phyloP scores from a whole-genome alignment of 53 echinoderm and acorn worm species.

The Henricia sp. region DNA sequence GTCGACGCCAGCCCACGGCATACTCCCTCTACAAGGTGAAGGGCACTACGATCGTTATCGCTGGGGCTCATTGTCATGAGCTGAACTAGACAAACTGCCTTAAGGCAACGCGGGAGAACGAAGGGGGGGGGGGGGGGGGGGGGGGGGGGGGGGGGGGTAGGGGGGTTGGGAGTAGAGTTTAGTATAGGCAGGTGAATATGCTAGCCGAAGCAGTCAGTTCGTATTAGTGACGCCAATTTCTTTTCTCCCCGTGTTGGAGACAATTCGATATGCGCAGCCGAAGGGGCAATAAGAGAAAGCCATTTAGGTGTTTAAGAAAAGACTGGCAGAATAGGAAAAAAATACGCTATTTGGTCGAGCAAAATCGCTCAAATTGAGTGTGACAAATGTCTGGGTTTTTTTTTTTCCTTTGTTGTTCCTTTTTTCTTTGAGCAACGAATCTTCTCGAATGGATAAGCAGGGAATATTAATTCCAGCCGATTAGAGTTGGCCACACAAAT shows the following conservation, averaged over 20 bases:
- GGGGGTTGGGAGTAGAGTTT: not conserved
- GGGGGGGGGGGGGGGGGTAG: not conserved
- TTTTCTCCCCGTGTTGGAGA: slow-evolving; percentile 18
- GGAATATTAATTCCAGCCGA: not conserved
- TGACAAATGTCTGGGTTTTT: not conserved
- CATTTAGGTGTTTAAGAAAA: not conserved
- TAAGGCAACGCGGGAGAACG: not conserved
- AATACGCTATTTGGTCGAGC: not conserved
- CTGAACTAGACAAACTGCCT: no score
- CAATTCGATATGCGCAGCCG: not conserved
- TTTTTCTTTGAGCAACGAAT: no score
- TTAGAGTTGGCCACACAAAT: not conserved
- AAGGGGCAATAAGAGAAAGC: not conserved
- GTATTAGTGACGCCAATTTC: slow-evolving; percentile 46
- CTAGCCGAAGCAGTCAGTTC: slow-evolving; percentile 29
- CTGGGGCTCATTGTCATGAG: no score
- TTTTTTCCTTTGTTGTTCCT: not conserved
- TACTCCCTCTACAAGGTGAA: no score
- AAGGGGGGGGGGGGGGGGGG: not conserved
- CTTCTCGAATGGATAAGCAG: not conserved
- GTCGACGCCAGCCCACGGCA: no score
- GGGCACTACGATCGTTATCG: no score
- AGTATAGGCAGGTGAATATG: slow-evolving; percentile 34
- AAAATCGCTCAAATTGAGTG: slow-evolving; percentile 38
- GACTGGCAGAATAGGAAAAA: not conserved